Percentiles rank a stretch among this genome's conserved stretches.
These are phyloP conservation scores for Brachystomella parvula DNA, from an alignment of 1,140 invertebrate species.

Conservation along the genomic window DNA sequence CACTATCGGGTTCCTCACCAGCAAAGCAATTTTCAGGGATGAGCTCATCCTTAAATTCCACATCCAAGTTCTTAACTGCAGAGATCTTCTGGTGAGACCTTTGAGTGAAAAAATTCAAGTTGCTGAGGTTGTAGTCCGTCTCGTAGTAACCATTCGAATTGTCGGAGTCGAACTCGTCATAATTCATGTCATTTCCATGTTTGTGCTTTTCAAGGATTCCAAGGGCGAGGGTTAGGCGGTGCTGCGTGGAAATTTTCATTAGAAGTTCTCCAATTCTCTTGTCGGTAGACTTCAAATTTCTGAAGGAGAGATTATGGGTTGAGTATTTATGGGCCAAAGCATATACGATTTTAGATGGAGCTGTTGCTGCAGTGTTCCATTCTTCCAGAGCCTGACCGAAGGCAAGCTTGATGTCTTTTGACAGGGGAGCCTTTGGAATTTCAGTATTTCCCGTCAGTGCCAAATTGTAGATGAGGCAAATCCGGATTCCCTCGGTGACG, in stretches of 20 bases:
- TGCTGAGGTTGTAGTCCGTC: background rate
- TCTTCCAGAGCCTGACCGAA: no score
- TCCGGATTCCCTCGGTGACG: background rate
- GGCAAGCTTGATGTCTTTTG: background rate
- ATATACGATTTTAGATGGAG: conserved; percentile 8
- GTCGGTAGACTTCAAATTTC: conserved; percentile 13
- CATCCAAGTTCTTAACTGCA: background rate
- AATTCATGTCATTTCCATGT: background rate
- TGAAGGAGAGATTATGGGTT: background rate
- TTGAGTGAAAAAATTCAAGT: background rate
- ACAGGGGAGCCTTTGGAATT: background rate
- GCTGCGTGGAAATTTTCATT: background rate
- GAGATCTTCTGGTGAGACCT: background rate
- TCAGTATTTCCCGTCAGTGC: background rate
- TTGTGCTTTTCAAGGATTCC: background rate
- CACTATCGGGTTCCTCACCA: background rate
- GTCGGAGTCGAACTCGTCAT: background rate
- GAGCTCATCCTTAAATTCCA: background rate
- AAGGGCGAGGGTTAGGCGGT: background rate
- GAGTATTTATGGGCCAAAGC: conserved; percentile 1
- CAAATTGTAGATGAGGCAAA: conserved; percentile 21
- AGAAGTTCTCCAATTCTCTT: background rate
- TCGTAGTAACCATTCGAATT: background rate
- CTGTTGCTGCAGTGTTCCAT: no score
- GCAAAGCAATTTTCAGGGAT: background rate